Percentiles rank a stretch among this genome's conserved stretches.
Conservation (phyloP, 2,797 vertebrate species). For the Neomorphus geoffroyi region DNA sequence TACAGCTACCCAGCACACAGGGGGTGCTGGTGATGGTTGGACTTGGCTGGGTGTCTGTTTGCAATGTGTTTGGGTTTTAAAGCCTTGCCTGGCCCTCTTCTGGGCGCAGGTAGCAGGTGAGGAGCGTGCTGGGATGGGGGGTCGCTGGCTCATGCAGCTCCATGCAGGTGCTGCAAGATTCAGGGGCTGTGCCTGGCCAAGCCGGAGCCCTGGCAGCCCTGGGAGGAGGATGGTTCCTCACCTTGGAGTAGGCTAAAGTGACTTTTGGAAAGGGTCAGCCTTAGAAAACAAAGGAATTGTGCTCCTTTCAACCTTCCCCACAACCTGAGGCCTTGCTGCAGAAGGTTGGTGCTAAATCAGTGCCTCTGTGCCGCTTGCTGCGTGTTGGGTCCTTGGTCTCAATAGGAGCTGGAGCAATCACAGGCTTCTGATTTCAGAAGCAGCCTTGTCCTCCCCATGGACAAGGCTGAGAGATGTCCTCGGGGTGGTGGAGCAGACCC, state of each 20-base stretch:
- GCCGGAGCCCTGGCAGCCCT: fast-evolving
- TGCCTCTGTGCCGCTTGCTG: fast-evolving
- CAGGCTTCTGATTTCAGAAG: too few species aligned
- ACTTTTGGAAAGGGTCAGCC: neutral
- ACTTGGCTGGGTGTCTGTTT: fast-evolving
- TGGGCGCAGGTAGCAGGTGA: fast-evolving
- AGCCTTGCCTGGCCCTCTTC: neutral
- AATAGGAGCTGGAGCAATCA: fast-evolving
- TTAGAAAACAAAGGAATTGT: fast-evolving
- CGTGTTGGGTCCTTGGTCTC: fast-evolving
- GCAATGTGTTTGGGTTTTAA: neutral
- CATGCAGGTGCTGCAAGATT: fast-evolving
- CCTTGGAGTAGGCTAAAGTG: neutral
- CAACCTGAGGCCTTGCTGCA: neutral
- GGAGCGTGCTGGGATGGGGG: neutral
- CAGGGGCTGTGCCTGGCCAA: neutral
- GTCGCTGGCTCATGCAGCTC: fast-evolving
- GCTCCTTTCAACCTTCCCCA: neutral
- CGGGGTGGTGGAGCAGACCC: fast-evolving
- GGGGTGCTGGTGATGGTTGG: fast-evolving
- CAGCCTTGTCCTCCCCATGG: fast-evolving
- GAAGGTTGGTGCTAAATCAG: neutral
- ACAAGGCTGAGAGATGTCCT: neutral
- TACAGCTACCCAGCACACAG: fast-evolving
- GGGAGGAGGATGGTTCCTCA: neutral